Base-by-base conservation (phyloP, 2,113 vertebrate genomes). In the Narcine bancroftii region DNA sequence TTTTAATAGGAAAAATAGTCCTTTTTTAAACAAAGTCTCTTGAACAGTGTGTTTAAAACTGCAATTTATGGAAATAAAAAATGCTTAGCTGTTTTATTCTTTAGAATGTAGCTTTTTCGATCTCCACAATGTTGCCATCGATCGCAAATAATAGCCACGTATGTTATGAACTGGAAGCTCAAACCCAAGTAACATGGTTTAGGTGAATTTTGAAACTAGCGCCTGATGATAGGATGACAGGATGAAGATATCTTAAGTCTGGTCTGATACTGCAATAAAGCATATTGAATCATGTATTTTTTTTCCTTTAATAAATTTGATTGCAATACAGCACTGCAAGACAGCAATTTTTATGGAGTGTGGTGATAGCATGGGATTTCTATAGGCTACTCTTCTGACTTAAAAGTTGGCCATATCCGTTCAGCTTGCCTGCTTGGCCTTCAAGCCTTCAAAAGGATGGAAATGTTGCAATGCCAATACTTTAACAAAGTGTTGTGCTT, bases 111-210 rank as follows among this genome's bases (percentile, higher is more conserved):
- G 50, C 11, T 85, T 60, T 87, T 60, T 87, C 7, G 45, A 85
- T n/a, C 81, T 85, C 53, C n/a, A 56, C 9, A 36, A 56, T 19
- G 60, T 75, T 75, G 15, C 9, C 72, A 75, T 75, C 15, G 66
- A 5, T 69, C 72, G 39, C 36, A 75, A 75, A 75, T 50, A 24
- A 29, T 47, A 26, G 76, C 11, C 19, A 79, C 47, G 42, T 26
- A 50, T 79, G 24, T 47, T 47, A 83, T 83, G 45, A 33, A 72
- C 29, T 87, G 26, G 6, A n/a, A 60, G 36, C 13, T 60, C n/a
- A 87, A 87, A 87, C 17, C 81, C 56, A 21, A 36, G 81, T 87
- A 87, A n/a, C n/a, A 87, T 81, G 77, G 47, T 29, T 77, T 77
- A 45, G 24, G 19, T 39, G 45, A 39, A 3, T 29, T 47, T 81